Evolutionary conservation across 1,140 invertebrate genomes (phyloP), one percentile per base, ranked within the genome.

Genomic region (Pogonomyrmex barbatus): DNA sequence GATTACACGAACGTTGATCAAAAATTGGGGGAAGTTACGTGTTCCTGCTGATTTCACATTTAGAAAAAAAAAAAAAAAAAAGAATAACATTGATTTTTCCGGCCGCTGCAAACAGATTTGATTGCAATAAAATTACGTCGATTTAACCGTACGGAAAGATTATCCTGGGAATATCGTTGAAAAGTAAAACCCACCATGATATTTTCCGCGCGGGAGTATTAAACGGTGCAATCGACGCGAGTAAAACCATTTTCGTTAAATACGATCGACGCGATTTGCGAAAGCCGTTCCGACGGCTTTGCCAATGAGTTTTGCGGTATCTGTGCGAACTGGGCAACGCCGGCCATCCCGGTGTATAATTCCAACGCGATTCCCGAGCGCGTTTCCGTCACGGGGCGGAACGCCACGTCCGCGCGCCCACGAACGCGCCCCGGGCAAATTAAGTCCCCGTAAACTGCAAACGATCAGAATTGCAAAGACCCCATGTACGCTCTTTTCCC

Each of bases 401-500:
- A 4, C 65, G 60, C 56, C 42, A 9, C 63, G 63, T 68, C 45
- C 47, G 30, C 50, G 81, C 76, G 71, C 42, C 81, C 54, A 54
- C 33, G 36, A 85, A 78, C 42, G 56, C 36, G 42, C 68, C 33
- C 68, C 78, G 45, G 30, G 75, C 67, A 87, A 90, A 90, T 89
- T 82, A 90, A 89, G 88, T 77, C 54, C 45, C 71, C 70, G 86
- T 87, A 73, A 73, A 87, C 81, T 63, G 67, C 62, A 42, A 87
- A 78, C 63, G 60, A 90, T 90, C 79, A 81, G 89, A 90, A 90
- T 89, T 90, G 88, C 75, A 90, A 87, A 90, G 76, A 24, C 70
- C 24, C 75, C 71, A 14, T 42, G 14, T 47, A 62, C 30, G 33
- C 60, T 76, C 14, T 76, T 83, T 73, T 62, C 56, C 33, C 42